These are phyloP conservation scores for Lycaena phlaeas DNA, from an alignment of 2,888 invertebrate species.

Conservation along the genomic window DNA sequence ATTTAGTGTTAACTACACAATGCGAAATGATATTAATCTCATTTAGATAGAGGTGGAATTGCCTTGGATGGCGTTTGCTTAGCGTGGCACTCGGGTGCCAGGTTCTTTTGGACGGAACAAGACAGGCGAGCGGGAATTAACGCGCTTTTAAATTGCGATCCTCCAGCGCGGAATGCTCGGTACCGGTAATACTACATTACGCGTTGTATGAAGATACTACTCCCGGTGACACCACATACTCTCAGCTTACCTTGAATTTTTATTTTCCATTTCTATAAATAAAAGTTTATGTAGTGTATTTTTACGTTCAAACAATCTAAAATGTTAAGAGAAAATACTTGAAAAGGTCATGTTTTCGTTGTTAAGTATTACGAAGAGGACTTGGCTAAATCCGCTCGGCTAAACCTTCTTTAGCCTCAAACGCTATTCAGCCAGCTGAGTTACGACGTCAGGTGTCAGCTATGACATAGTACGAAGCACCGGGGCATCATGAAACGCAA, in stretches of 20 bases:
- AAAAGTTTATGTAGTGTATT: too few relatives aligned
- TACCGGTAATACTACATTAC: conserved; percentile 21
- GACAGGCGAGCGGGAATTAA: conserved; percentile 41
- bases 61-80: conserved; percentile 3
- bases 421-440: conserved; percentile 10
- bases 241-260: too few relatives aligned
- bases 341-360: too few relatives aligned
- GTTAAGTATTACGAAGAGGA: too few relatives aligned
- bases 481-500: conserved; percentile 25
- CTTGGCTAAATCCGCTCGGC: background rate
- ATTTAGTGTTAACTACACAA: conserved; percentile 2
- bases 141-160: conserved; percentile 24
- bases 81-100: conserved; percentile 17
- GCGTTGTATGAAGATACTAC: conserved; percentile 16
- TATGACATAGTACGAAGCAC: conserved; percentile 21
- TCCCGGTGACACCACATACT: too few relatives aligned
- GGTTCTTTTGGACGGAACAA: conserved; percentile 25
- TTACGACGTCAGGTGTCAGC: conserved; percentile 22
- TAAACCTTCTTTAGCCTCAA: background rate
- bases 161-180: conserved; percentile 18
- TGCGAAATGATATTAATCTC: background rate
- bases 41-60: background rate
- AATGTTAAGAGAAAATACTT: too few relatives aligned
- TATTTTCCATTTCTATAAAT: too few relatives aligned
- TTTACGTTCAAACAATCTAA: too few relatives aligned